Percentiles rank a stretch among this genome's conserved stretches.
Conservation (phyloP, 2,113 vertebrate genomes). For the Ploceus nigricollis region DNA sequence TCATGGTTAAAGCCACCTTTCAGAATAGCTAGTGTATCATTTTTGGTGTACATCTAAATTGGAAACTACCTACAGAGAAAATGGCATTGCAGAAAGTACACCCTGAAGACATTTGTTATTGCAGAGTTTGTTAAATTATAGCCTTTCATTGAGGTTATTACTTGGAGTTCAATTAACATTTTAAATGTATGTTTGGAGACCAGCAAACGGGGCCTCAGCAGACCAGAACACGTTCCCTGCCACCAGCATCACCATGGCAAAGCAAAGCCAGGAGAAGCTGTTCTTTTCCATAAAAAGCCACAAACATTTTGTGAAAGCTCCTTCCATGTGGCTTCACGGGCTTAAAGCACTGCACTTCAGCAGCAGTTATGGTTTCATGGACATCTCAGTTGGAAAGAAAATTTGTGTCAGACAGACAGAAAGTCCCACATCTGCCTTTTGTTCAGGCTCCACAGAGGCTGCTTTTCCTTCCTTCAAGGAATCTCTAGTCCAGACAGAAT, state of each 20-base stretch:
- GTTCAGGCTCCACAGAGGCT: not conserved
- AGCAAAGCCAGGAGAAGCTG: conserved; percentile 15
- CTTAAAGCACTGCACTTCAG: conserved; percentile 10
- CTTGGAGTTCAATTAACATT: conserved; percentile 60
- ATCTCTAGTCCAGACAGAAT: not conserved
- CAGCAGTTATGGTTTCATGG: not conserved
- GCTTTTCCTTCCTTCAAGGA: not conserved
- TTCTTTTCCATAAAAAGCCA: conserved; percentile 18
- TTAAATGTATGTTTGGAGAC: conserved; percentile 25
- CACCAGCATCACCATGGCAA: not conserved
- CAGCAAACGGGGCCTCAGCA: not conserved
- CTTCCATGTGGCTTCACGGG: not conserved
- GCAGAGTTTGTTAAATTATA: conserved; percentile 58
- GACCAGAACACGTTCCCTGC: not conserved
- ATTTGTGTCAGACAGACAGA: not conserved
- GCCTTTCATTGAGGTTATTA: conserved; percentile 46
- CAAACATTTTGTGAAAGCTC: not conserved
- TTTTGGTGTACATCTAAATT: conserved; percentile 18
- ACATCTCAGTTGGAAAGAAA: not conserved
- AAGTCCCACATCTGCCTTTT: not conserved
- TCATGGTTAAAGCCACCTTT: not conserved
- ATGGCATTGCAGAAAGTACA: not conserved
- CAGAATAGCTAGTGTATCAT: not conserved
- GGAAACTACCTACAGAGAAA: conserved; percentile 18
- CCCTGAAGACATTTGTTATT: conserved; percentile 17